A percentile compares a stretch with the other conserved stretches of the same genome.
Conservation (phyloP, 1,140 invertebrate species). For the Caenorhabditis remanei region DNA sequence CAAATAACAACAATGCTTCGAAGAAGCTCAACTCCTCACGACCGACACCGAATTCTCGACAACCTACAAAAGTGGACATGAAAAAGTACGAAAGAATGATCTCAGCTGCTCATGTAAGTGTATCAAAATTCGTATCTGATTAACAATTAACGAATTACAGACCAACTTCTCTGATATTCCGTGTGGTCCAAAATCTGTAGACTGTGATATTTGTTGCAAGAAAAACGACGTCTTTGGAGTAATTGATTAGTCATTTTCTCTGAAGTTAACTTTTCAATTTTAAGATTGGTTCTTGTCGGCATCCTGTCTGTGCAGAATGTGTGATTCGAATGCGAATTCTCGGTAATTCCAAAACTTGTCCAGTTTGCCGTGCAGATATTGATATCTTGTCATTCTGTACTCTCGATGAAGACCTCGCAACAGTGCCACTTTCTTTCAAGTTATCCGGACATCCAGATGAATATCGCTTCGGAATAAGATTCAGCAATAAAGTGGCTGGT, state of each 20-base stretch:
- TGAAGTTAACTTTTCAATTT: constrained; percentile 12
- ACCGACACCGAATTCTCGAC: background rate
- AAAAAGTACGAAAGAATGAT: constrained; percentile 65
- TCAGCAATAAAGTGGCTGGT: constrained; percentile 67
- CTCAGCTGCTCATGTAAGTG: constrained; percentile 31
- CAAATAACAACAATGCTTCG: constrained; percentile 11
- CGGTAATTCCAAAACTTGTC: constrained; percentile 55
- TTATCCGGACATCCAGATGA: constrained; percentile 56
- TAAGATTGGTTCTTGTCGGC: constrained; percentile 56
- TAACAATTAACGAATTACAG: constrained; percentile 3
- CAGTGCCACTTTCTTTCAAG: background rate
- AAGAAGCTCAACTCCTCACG: background rate
- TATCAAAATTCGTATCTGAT: background rate
- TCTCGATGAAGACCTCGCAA: constrained; percentile 25
- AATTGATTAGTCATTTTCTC: background rate
- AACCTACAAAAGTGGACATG: constrained; percentile 58
- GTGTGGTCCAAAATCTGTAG: constrained; percentile 28
- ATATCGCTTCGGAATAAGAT: constrained; percentile 61
- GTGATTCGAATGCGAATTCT: constrained; percentile 63
- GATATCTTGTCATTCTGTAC: constrained; percentile 44
- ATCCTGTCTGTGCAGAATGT: constrained; percentile 67
- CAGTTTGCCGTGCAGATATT: constrained; percentile 60
- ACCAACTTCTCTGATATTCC: constrained; percentile 63
- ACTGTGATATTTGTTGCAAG: constrained; percentile 63
- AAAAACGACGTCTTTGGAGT: constrained; percentile 60